Evolutionary conservation across 2,113 vertebrate species (phyloP).

Genomic region (Anolis carolinensis): DNA sequence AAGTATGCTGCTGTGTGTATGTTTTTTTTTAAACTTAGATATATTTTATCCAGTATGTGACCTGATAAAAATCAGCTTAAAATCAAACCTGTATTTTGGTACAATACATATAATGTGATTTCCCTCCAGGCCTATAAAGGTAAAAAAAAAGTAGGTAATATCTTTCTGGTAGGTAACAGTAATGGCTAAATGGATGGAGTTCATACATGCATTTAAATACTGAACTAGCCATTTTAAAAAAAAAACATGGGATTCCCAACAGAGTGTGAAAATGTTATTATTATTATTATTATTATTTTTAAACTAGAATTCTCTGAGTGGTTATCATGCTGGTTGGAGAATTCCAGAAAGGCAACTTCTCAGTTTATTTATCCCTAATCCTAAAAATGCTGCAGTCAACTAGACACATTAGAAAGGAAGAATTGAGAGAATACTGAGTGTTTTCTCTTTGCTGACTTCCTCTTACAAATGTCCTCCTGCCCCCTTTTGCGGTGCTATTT

Average conservation of each 20-base stretch:
- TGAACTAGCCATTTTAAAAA: not conserved
- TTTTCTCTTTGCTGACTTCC: not conserved
- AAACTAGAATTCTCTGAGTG: no score
- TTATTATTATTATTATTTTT: no score
- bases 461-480: not conserved
- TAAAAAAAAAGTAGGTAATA: not conserved
- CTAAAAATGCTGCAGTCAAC: no score
- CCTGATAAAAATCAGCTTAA: not conserved
- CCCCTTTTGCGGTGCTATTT: not conserved
- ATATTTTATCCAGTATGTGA: not conserved
- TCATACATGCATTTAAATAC: not conserved
- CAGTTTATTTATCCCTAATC: no score
- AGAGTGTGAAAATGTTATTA: not conserved
- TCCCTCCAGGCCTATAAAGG: no score
- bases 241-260: not conserved
- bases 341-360: no score
- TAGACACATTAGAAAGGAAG: not conserved
- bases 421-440: not conserved
- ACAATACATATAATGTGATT: not conserved
- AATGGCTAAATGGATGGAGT: not conserved
- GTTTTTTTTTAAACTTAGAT: not conserved
- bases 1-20: not conserved
- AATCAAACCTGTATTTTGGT: no score
- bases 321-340: no score
- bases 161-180: not conserved